Percentiles rank a stretch among this genome's conserved stretches.
Conservation (phyloP, 2,113 vertebrate species). For the Austrofundulus limnaeus region DNA sequence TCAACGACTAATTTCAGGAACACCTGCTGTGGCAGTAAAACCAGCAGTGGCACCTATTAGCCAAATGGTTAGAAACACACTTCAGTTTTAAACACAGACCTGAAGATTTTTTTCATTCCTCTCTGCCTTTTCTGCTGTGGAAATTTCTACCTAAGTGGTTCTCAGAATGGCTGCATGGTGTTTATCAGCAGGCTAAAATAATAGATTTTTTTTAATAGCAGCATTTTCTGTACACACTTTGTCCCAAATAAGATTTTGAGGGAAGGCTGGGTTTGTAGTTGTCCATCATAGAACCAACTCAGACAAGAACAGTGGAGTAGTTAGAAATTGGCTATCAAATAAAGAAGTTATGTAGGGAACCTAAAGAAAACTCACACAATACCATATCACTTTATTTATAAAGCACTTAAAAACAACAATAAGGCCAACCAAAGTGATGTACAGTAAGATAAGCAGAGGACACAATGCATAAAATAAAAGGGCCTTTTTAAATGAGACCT, state of each 20-base stretch:
- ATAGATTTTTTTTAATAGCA: no score
- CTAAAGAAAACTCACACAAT: no score
- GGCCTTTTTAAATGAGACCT: no score
- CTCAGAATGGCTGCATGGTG: not conserved
- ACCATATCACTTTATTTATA: no score
- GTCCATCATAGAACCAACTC: not conserved
- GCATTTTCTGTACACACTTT: not conserved
- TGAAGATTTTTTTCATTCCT: not conserved
- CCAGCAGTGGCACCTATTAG: conserved; percentile 3
- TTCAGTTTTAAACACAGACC: not conserved
- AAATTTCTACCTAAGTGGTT: not conserved
- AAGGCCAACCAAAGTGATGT: no score
- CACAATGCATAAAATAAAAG: no score
- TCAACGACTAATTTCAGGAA: not conserved
- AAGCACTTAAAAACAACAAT: no score
- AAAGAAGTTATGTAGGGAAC: not conserved
- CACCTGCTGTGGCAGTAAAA: conserved; percentile 7
- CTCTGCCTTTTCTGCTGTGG: not conserved
- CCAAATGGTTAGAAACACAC: conserved; percentile 1
- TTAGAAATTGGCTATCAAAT: not conserved
- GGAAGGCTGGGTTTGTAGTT: not conserved
- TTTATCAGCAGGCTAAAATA: not conserved
- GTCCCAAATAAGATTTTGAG: not conserved
- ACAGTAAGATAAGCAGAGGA: no score
- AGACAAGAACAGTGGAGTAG: not conserved